A percentile compares a stretch with the other conserved stretches of the same genome.
Conservation (phyloP, 2,797 vertebrate species). For the Enteromius radiatus region DNA sequence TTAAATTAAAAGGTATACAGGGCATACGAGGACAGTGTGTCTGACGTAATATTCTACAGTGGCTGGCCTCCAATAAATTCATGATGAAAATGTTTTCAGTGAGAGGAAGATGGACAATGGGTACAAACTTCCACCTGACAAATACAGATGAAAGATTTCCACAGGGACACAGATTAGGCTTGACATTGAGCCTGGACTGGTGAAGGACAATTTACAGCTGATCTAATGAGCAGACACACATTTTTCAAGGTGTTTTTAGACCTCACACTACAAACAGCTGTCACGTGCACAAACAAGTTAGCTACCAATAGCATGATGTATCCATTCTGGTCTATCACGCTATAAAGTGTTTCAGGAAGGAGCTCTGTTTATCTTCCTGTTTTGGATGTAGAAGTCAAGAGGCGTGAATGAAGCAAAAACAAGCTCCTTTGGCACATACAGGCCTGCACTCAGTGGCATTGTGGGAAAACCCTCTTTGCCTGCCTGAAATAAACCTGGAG, state of each 20-base stretch:
- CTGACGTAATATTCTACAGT: constrained; percentile 27
- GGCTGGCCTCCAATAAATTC: constrained; percentile 44
- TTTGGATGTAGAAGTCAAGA: constrained; percentile 58
- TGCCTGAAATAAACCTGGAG: constrained; percentile 50
- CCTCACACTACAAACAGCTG: not conserved
- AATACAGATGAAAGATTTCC: constrained; percentile 39
- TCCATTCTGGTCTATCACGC: constrained; percentile 45
- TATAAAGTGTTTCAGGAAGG: constrained; percentile 45
- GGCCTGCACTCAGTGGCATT: constrained; percentile 29
- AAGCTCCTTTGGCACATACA: constrained; percentile 34
- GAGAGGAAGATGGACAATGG: constrained; percentile 39
- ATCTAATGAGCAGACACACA: constrained; percentile 15
- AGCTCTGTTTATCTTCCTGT: constrained; percentile 72
- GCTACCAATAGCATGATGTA: not conserved
- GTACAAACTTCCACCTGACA: constrained; percentile 28
- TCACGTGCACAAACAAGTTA: not conserved
- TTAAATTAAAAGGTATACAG: not conserved
- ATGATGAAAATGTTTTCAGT: constrained; percentile 35
- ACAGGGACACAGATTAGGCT: constrained; percentile 21
- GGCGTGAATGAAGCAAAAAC: constrained; percentile 45
- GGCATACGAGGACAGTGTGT: constrained; percentile 26
- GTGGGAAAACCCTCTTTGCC: constrained; percentile 40
- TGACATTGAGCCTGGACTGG: constrained; percentile 13
- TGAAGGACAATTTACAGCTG: not conserved
- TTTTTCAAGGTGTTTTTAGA: not conserved